Evolutionary conservation across 1,140 invertebrate genomes (phyloP).

Genomic region (Brachionus manjavacas): DNA sequence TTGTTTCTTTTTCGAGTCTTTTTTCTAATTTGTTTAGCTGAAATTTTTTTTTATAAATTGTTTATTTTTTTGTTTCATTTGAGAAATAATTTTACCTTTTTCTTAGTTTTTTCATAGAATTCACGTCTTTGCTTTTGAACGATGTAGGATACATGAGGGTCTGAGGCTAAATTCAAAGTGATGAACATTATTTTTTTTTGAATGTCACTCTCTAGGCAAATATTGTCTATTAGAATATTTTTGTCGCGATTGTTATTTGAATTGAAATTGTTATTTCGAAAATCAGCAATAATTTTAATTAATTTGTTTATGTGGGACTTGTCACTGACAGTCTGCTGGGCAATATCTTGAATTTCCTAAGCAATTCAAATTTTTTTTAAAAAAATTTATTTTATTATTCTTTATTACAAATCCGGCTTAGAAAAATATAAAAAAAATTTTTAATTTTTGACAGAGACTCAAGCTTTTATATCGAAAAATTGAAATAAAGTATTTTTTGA

Average conservation of each 20-base stretch:
- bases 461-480: too few relatives aligned
- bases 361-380: background rate
- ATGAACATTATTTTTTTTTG: conserved; percentile 39
- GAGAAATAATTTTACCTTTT: background rate
- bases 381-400: background rate
- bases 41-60: background rate
- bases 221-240: conserved; percentile 16
- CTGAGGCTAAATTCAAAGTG: conserved; percentile 2
- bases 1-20: conserved; percentile 6
- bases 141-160: background rate
- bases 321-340: background rate
- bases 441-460: too few relatives aligned
- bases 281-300: background rate
- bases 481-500: too few relatives aligned
- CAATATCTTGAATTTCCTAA: background rate
- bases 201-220: conserved; percentile 21
- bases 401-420: background rate
- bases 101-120: conserved; percentile 24
- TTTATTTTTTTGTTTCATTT: background rate
- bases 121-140: conserved; percentile 32
- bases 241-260: conserved; percentile 4
- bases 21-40: conserved; percentile 20
- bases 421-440: too few relatives aligned
- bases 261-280: background rate
- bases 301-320: conserved; percentile 6